A percentile compares a stretch with the other conserved stretches of the same genome.
These are phyloP conservation scores for Drosophila murphyi DNA, from an alignment of 1,140 invertebrate species.

Conservation along the genomic window DNA sequence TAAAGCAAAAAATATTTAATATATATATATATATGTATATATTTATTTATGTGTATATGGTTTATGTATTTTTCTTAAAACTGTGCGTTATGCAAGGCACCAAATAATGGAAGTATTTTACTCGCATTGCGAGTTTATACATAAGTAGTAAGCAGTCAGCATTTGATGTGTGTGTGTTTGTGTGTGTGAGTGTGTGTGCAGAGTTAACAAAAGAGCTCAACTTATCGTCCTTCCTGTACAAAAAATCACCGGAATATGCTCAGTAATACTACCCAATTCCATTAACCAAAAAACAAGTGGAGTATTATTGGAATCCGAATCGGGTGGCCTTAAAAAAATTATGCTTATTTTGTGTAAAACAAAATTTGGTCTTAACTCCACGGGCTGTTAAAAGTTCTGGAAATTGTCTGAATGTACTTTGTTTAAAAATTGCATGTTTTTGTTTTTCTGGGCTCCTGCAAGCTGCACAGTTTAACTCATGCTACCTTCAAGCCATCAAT, in stretches of 20 bases:
- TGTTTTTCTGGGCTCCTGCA: background rate
- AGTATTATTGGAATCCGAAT: no score
- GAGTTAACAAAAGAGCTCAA: background rate
- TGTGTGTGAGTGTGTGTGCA: constrained; percentile 6
- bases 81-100: constrained; percentile 34
- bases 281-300: no score
- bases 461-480: background rate
- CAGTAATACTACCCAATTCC: no score
- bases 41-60: constrained; percentile 26
- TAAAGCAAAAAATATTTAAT: constrained; percentile 22
- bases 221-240: no score
- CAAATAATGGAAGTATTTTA: constrained; percentile 23
- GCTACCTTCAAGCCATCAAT: constrained; percentile 10
- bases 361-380: no score
- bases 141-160: constrained; percentile 29
- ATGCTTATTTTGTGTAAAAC: no score
- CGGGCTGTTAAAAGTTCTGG: background rate
- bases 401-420: background rate
- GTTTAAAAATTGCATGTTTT: background rate
- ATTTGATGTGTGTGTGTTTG: constrained; percentile 1
- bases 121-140: constrained; percentile 6
- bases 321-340: no score
- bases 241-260: no score
- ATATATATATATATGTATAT: constrained; percentile 6
- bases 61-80: constrained; percentile 27